Evolutionary conservation across 2,888 invertebrate genomes (phyloP), one percentile per base, ranked within the genome.

Genomic region (Deladenus siricidicola): DNA sequence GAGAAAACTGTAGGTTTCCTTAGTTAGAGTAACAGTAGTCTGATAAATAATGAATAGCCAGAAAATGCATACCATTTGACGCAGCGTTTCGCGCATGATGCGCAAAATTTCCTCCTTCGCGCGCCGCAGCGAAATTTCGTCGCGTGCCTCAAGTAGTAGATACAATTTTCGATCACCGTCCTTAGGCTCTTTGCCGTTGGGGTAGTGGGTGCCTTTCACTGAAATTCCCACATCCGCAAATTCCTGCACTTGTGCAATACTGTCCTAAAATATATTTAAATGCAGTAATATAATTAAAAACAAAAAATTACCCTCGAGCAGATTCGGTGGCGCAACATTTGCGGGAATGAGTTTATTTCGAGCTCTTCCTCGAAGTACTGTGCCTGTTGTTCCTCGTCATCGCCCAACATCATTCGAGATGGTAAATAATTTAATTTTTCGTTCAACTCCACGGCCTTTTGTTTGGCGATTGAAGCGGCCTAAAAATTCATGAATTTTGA

Each of bases 271-370:
- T 23, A 24, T 3, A 44, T 51, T 10, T 28, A 61, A 3, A 23
- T 21, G 23, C 48, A 44, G 3, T 24, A 29, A 30, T 14, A 29
- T 19, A 60, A 17, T 21, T 34, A 8, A 42, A 52, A 4, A 26
- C n/a, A 63, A 64, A 23, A 30, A 49, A 54, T 62, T 39, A 69
- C 68, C 62, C 74, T 65, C 14, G 73, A 74, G 4, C 96, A 98
- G 60, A 99, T 92, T 70, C 92, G 85, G 92, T 93, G 98, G 62
- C 98, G 85, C 0, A 96, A 94, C 80, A 94, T 94, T 78, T 99
- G 98, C 29, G 98, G 98, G 83, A 99, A 99, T 81, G 99, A 98
- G 80, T 99, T 99, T 78, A 99, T 99, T 83, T 98, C 98, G 70
- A 99, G 83, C 80, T 99, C 98, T 72, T 96, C 96, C 81, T 99